Evolutionary conservation across 2,888 invertebrate genomes (phyloP), one percentile per base, ranked within the genome.

Genomic region (Cerastis rubricosa): DNA sequence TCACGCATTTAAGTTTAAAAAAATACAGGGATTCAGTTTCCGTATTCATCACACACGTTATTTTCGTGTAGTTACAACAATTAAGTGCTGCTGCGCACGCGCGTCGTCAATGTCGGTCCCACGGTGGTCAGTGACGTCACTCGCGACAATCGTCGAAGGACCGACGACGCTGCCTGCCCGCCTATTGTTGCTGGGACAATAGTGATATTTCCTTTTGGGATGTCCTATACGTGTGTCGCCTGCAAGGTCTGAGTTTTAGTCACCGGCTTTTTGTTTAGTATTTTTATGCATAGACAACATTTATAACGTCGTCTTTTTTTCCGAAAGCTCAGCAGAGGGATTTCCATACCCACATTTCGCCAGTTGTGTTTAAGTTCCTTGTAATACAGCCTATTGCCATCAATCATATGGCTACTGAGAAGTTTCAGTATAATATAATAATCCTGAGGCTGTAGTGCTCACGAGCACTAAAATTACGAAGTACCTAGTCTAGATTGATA

Each of bases 21-120:
- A 77, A 73, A 77, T 75, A 81, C 43, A 65, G 67, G 66, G 47
- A 71, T 76, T 63, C n/a, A 49, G 51, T 80, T 86, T 83, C 83
- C 80, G 83, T 87, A 87, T 83, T 78, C 70, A 74, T 57, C 71
- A 71, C 86, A 78, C 74, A 76, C 71, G 22, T 81, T 80, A 84
- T 82, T 80, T 81, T 71, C 29, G 67, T 84, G 81, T 81, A 80
- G 72, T 84, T 84, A 84, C 59, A 78, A 83, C 80, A 84, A 87
- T 88, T 83, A 87, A 83, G 88, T 69, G 79, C 40, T 49, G 67
- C 74, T 72, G 79, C 83, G 81, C 80, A 81, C 74, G 78, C 81
- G 85, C 86, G 89, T 87, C 90, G 90, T 88, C 95, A 95, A 95
- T 95, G 95, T 92, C 95, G 89, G 89, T 96, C 96, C 92, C 96